phyloP scores from a whole-genome alignment of 1,140 invertebrate genomes.

The Frieseomelitta varia region DNA sequence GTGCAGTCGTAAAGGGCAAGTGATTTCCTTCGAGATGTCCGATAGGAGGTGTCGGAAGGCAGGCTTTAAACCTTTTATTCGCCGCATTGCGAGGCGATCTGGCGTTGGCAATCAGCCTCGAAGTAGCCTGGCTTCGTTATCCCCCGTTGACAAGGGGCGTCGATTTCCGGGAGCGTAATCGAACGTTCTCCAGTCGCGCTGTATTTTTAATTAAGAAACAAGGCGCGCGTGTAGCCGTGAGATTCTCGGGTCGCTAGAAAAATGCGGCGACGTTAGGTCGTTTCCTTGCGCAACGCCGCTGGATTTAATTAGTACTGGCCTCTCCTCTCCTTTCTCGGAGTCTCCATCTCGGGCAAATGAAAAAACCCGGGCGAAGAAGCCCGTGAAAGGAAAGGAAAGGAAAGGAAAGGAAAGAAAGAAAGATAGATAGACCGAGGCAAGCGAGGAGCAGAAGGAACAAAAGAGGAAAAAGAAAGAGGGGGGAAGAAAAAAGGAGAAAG shows the following conservation, averaged over 20 bases:
- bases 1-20: background rate
- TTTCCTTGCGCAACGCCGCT: conserved; percentile 58
- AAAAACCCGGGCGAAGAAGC: conserved; percentile 20
- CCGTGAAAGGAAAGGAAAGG: too few species aligned
- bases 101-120: background rate
- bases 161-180: conserved; percentile 15
- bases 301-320: conserved; percentile 70
- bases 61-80: conserved; percentile 4
- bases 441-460: background rate
- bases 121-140: conserved; percentile 22
- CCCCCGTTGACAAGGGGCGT: background rate
- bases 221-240: conserved; percentile 5
- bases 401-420: conserved; percentile 8
- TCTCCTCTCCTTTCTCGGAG: conserved; percentile 16
- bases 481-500: background rate
- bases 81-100: background rate
- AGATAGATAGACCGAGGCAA: background rate
- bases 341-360: conserved; percentile 33
- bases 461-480: background rate
- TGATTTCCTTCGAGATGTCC: background rate
- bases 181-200: conserved; percentile 1
- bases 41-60: background rate
- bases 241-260: conserved; percentile 19
- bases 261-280: conserved; percentile 52
- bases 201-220: conserved; percentile 67